phyloP scores from a whole-genome alignment of 2,797 vertebrate species.

The Rhinella marina region DNA sequence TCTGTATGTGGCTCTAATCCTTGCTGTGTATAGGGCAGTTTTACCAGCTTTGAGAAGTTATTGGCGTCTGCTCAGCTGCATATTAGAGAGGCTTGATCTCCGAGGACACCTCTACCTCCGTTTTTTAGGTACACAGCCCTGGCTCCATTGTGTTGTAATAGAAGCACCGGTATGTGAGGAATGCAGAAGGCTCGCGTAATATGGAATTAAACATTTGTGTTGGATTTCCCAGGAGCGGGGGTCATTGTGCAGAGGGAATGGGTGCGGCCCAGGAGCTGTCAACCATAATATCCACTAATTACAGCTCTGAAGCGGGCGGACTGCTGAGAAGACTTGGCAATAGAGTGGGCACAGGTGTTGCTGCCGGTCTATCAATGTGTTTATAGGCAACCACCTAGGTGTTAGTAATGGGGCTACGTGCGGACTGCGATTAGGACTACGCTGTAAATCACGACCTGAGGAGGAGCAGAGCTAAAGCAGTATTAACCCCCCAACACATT shows the following conservation, averaged over 20 bases:
- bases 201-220: conserved; percentile 4
- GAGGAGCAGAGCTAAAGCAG: no score
- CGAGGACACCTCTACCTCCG: neutral
- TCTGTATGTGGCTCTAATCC: no score
- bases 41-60: no score
- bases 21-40: no score
- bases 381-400: no score
- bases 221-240: neutral
- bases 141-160: neutral
- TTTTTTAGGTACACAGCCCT: neutral
- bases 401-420: no score
- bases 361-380: neutral
- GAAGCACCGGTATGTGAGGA: neutral
- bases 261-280: neutral
- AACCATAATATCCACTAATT: neutral
- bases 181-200: neutral
- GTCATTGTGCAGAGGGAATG: neutral
- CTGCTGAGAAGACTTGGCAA: neutral
- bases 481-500: no score
- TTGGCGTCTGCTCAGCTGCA: no score
- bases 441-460: no score
- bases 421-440: no score
- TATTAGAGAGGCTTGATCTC: no score
- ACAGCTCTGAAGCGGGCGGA: neutral
- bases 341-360: neutral